Conservation (phyloP, 1,140 invertebrate species). For the Drosophila ficusphila region DNA sequence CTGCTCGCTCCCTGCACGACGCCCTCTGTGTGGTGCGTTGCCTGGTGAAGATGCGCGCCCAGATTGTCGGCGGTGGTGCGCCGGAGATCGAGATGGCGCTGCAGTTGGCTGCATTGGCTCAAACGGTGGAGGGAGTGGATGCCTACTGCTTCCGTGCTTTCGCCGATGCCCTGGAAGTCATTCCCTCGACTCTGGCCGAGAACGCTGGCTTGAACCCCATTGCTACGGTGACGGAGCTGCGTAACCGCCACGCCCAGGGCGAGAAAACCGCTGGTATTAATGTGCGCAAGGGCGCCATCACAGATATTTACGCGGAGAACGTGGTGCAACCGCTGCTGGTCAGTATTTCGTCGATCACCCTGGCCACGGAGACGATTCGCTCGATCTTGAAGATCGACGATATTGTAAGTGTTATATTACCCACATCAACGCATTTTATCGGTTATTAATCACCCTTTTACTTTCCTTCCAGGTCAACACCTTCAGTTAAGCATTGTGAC, state of each 20-base stretch:
- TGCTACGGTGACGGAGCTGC: slow-evolving; percentile 97
- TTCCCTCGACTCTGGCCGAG: slow-evolving; percentile 99
- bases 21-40: slow-evolving; percentile 99
- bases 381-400: slow-evolving; percentile 99
- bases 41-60: slow-evolving; percentile 95
- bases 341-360: slow-evolving; percentile 95
- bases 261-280: slow-evolving; percentile 96
- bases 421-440: background rate
- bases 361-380: slow-evolving; percentile 98
- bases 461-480: slow-evolving; percentile 69
- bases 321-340: slow-evolving; percentile 99
- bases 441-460: background rate
- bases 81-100: slow-evolving; percentile 98
- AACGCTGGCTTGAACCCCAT: slow-evolving; percentile 99
- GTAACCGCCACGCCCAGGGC: slow-evolving; percentile 95
- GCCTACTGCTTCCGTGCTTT: slow-evolving; percentile 98
- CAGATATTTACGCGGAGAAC: slow-evolving; percentile 98
- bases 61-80: slow-evolving; percentile 98
- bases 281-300: slow-evolving; percentile 97
- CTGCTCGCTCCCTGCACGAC: slow-evolving; percentile 98
- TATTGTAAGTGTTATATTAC: slow-evolving; percentile 89
- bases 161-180: slow-evolving; percentile 97
- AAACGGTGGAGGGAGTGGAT: slow-evolving; percentile 94
- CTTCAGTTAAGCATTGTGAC: slow-evolving; percentile 60
- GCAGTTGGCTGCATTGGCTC: slow-evolving; percentile 92